phyloP scores from a whole-genome alignment of 1,140 invertebrate genomes.

The Penaeus vannamei region DNA sequence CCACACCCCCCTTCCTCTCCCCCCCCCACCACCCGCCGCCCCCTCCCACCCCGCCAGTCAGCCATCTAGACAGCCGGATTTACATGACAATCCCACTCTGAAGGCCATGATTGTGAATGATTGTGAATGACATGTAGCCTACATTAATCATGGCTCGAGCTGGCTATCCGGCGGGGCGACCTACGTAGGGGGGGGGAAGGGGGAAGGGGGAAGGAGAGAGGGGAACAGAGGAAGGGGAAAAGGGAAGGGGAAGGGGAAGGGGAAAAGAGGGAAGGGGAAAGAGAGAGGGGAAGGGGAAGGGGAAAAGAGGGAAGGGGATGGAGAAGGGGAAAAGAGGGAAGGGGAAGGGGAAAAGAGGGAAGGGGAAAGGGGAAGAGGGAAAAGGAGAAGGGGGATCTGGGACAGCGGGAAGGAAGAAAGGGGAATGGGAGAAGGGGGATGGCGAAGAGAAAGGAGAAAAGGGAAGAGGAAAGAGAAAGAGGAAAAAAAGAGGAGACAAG shows the following conservation, averaged over 20 bases:
- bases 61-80: too few species aligned
- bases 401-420: too few species aligned
- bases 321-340: too few species aligned
- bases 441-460: too few species aligned
- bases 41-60: too few species aligned
- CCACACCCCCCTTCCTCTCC: too few species aligned
- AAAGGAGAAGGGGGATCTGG: too few species aligned
- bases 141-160: constrained; percentile 11
- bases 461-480: not conserved
- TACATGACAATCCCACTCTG: too few species aligned
- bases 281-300: not conserved
- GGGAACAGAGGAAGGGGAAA: not conserved
- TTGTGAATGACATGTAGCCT: constrained; percentile 22
- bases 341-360: not conserved
- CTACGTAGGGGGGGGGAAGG: not conserved
- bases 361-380: not conserved
- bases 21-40: too few species aligned
- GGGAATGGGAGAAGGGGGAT: not conserved
- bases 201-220: not conserved
- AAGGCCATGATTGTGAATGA: not conserved
- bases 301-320: not conserved
- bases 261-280: too few species aligned
- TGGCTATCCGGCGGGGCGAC: not conserved
- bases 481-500: too few species aligned
- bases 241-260: not conserved